Base-by-base conservation (phyloP, 2,113 vertebrate species). In the Hemibagrus wyckioides region DNA sequence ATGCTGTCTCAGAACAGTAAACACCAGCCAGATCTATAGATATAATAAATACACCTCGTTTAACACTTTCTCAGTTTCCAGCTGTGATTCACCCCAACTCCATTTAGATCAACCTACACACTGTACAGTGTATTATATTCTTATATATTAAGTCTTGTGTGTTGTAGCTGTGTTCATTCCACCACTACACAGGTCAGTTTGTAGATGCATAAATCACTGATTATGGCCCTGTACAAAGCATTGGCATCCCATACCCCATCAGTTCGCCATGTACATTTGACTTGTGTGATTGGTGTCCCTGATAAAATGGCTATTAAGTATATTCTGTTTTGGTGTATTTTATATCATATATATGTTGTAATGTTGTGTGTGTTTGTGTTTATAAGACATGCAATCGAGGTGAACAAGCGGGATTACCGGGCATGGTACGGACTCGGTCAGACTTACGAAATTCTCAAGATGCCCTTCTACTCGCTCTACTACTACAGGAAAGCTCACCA, bases 391-490 rank as follows among this genome's bases (percentile, higher is more conserved):
- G 98, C 98, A 73, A 99, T 99, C 92, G 98, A 99, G 84, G 98
- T 99, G 89, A 99, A 99, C 93, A 99, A 99, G 92, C 94, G 98
- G 48, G 98, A 99, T 94, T 99, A 99, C 91, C 96, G 98, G 85
- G 98, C 98, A 2, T 99, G 98, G 98, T 99, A 99, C 61, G 98
- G 98, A 87, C 95, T 99, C 80, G 98, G 98, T 30, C 98, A 99
- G 93, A 99, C 98, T 2, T 99, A 99, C 48, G 98, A 99, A 93
- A 99, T 99, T 93, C 97, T 99, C 83, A 99, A 99, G 92, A 99
- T 99, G 98, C 98, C 98, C 0, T 99, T 99, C 96, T 99, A 99
- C 90, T 99, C 98, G 83, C 96, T 99, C 80, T 99, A 99, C 94
- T 99, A 99, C 91, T 99, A 99, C 59, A 95, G 98, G 81, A 96